These are phyloP conservation scores for Daboia siamensis DNA, from an alignment of 2,113 vertebrate genomes.

Conservation along the genomic window DNA sequence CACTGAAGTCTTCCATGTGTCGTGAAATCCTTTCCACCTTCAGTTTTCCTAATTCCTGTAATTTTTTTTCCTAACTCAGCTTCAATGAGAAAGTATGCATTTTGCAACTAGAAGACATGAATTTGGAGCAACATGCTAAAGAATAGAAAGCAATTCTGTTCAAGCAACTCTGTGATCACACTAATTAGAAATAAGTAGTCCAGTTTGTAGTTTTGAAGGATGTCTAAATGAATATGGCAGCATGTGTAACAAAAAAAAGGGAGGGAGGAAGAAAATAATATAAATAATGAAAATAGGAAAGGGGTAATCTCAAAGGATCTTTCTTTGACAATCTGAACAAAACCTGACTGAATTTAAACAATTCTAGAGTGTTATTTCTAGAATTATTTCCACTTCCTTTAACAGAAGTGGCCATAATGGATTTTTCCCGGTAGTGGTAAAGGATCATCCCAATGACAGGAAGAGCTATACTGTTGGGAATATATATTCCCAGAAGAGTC, in stretches of 20 bases:
- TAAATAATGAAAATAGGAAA: background rate
- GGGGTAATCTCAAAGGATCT: background rate
- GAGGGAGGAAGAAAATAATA: background rate
- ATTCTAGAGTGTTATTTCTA: background rate
- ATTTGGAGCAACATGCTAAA: background rate
- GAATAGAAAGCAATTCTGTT: background rate
- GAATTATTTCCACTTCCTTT: background rate
- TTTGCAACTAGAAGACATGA: background rate
- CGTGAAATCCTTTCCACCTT: background rate
- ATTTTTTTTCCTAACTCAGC: background rate
- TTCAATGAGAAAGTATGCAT: background rate
- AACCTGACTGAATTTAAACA: background rate
- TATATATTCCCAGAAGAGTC: background rate
- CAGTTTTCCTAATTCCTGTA: background rate
- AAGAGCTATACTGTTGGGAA: background rate
- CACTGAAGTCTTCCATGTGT: background rate
- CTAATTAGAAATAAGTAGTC: background rate
- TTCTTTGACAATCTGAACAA: background rate
- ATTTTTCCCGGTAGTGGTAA: background rate
- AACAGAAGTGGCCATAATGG: background rate
- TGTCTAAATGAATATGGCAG: background rate
- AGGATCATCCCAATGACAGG: background rate
- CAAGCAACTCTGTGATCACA: background rate
- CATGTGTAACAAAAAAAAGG: background rate
- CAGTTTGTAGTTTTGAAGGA: background rate